phyloP scores from a whole-genome alignment of 2,888 invertebrate genomes.

The Eledona agricola region DNA sequence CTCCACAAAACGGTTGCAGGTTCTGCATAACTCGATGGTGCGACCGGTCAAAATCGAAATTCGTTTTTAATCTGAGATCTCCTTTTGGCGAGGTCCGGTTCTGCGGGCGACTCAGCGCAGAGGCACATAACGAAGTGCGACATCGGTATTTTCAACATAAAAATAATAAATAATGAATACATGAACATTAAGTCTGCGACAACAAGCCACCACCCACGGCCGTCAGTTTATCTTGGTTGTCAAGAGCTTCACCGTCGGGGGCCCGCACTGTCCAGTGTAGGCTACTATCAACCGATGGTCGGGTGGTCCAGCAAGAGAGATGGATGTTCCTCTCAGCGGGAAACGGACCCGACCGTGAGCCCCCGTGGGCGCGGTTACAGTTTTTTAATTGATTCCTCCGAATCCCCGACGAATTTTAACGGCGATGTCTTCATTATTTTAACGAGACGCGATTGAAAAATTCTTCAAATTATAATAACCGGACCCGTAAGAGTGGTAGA shows the following conservation, averaged over 20 bases:
- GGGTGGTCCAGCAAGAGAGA: conserved; percentile 57
- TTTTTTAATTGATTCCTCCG: conserved; percentile 47
- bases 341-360: conserved; percentile 44
- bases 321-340: conserved; percentile 53
- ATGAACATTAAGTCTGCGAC: conserved; percentile 60
- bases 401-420: conserved; percentile 37
- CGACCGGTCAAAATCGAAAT: too few species aligned
- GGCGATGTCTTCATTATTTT: conserved; percentile 40
- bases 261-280: conserved; percentile 51
- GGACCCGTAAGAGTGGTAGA: conserved; percentile 5
- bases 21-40: too few species aligned
- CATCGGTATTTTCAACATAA: conserved; percentile 39
- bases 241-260: conserved; percentile 58
- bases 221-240: conserved; percentile 60
- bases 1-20: too few species aligned
- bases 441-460: conserved; percentile 16
- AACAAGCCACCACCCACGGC: conserved; percentile 62
- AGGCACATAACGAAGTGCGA: conserved; percentile 36
- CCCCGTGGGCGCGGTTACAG: conserved; percentile 45
- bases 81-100: conserved; percentile 6
- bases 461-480: conserved; percentile 10
- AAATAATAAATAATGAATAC: conserved; percentile 59
- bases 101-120: conserved; percentile 26
- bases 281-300: conserved; percentile 56
- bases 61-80: too few species aligned